These are phyloP conservation scores for Sitta europaea DNA, from an alignment of 2,113 vertebrate species.

Conservation along the genomic window DNA sequence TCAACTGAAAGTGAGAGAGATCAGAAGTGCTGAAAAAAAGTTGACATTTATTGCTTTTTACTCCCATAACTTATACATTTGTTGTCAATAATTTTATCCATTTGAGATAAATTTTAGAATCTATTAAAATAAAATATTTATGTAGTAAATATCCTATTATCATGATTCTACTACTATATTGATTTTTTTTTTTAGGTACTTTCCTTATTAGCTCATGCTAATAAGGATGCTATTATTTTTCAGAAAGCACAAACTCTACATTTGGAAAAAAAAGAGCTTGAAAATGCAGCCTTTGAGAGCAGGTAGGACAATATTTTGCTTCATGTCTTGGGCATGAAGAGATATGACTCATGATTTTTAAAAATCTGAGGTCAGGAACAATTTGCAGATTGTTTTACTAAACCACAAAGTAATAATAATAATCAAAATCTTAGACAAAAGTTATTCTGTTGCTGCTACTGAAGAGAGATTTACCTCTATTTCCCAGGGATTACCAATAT, in stretches of 20 bases:
- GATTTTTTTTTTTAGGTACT: background rate
- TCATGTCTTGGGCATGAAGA: background rate
- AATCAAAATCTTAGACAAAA: slow-evolving; percentile 40
- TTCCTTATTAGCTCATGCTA: background rate
- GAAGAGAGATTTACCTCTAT: slow-evolving; percentile 25
- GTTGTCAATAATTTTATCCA: background rate
- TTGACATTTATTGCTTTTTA: background rate
- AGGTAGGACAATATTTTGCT: background rate
- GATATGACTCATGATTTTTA: background rate
- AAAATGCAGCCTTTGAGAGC: background rate
- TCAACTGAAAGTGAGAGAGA: background rate
- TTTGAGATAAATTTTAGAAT: background rate
- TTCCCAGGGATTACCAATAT: slow-evolving; percentile 36
- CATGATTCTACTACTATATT: background rate
- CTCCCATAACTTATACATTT: background rate
- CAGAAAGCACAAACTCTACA: background rate
- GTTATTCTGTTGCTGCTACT: background rate
- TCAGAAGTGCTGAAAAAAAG: background rate
- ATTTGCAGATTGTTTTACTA: slow-evolving; percentile 43
- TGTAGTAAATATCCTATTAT: background rate
- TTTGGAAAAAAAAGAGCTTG: background rate
- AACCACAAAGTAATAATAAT: slow-evolving; percentile 27
- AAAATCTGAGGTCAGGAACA: slow-evolving; percentile 36
- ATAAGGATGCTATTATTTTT: background rate
- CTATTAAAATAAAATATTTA: background rate